These are phyloP conservation scores for Panurus biarmicus DNA, from an alignment of 2,113 vertebrate species.

Conservation along the genomic window DNA sequence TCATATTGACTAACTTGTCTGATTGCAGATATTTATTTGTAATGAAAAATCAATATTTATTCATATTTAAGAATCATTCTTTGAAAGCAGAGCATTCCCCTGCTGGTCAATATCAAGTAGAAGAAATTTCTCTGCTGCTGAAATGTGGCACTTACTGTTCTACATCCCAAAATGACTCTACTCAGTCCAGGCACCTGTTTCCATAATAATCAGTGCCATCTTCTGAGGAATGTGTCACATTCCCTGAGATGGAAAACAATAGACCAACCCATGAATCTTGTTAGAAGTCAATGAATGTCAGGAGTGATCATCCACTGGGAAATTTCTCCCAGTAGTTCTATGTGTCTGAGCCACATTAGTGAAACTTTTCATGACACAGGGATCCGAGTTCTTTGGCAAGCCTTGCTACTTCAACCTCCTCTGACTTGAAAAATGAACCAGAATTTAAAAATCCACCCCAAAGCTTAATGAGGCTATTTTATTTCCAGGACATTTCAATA, in stretches of 20 bases:
- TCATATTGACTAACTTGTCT: background rate
- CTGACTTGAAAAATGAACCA: background rate
- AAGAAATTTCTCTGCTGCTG: background rate
- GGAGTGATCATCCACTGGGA: background rate
- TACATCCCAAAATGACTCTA: background rate
- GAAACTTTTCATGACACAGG: background rate
- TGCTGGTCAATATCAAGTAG: background rate
- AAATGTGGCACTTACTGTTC: background rate
- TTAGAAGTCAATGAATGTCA: background rate
- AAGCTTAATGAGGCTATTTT: background rate
- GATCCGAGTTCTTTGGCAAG: background rate
- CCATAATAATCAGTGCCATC: background rate
- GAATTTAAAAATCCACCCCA: background rate
- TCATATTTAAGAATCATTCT: background rate
- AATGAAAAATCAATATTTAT: constrained; percentile 4
- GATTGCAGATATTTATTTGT: background rate
- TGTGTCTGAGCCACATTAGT: background rate
- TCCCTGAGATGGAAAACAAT: background rate
- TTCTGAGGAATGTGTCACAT: background rate
- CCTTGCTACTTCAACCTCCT: background rate
- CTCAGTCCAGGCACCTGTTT: background rate
- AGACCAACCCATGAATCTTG: background rate
- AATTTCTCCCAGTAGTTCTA: background rate
- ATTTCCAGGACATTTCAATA: background rate
- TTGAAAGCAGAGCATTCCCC: background rate